A percentile compares a stretch with the other conserved stretches of the same genome.
Evolutionary conservation across 2,113 vertebrate species (phyloP).

Genomic region (Labeo rohita): DNA sequence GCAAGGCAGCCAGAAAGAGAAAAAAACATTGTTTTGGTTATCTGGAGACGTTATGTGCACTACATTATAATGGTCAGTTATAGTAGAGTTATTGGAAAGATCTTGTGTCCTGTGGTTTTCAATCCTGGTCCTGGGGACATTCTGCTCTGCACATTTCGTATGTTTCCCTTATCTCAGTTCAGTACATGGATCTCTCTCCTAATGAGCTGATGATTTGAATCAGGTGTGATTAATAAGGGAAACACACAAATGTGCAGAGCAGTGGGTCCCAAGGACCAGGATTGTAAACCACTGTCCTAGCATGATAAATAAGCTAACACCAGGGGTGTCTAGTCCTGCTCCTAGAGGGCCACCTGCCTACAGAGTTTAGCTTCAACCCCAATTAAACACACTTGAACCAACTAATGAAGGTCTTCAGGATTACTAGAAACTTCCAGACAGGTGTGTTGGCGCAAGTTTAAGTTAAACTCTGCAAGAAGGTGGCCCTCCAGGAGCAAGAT

Average conservation of each 20-base stretch:
- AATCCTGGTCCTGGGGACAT: no score
- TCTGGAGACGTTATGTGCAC: not conserved
- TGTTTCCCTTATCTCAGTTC: no score
- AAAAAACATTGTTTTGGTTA: not conserved
- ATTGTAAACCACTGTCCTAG: no score
- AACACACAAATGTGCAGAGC: no score
- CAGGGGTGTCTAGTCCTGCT: not conserved
- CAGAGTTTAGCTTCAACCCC: not conserved
- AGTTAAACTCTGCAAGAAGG: not conserved
- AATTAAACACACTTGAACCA: not conserved
- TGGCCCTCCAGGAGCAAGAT: not conserved
- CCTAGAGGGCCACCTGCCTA: not conserved
- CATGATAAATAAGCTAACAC: no score
- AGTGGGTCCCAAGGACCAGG: no score
- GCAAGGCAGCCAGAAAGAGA: constrained; percentile 63
- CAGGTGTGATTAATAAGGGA: no score
- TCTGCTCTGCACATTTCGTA: no score
- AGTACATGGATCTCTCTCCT: no score
- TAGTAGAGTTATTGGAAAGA: not conserved
- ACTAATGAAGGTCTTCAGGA: not conserved
- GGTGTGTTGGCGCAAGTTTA: not conserved
- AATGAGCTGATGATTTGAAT: no score
- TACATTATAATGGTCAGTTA: not conserved
- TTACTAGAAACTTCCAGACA: not conserved
- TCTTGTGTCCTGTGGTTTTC: not conserved